Percentiles rank a stretch among this genome's conserved stretches.
Evolutionary conservation across 2,797 vertebrate genomes (phyloP).

Genomic region (Nannoperca obscura): DNA sequence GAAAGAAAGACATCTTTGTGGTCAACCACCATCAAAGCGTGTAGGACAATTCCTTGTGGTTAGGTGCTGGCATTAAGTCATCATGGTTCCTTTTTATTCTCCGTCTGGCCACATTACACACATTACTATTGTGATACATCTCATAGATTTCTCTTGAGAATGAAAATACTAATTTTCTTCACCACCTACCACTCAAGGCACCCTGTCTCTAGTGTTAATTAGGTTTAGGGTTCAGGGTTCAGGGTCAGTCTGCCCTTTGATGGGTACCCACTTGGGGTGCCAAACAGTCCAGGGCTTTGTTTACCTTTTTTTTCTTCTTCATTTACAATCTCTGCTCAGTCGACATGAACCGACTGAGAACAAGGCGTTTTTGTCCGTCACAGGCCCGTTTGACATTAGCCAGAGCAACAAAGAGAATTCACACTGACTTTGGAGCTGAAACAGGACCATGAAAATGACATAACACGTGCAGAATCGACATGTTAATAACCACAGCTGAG

Average conservation of each 20-base stretch:
- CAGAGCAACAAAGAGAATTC: constrained; percentile 58
- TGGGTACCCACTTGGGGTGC: constrained; percentile 33
- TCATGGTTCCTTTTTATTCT: background rate
- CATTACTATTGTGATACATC: background rate
- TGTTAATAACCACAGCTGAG: constrained; percentile 4
- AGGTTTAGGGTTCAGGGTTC: constrained; percentile 61
- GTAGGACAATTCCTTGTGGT: background rate
- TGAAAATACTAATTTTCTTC: constrained; percentile 3
- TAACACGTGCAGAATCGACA: constrained; percentile 29
- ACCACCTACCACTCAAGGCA: background rate
- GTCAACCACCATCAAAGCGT: constrained; percentile 11
- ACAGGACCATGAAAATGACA: constrained; percentile 33
- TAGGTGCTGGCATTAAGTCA: background rate
- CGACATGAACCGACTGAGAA: constrained; percentile 58
- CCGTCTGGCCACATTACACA: background rate
- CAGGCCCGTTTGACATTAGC: constrained; percentile 58
- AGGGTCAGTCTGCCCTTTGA: constrained; percentile 53
- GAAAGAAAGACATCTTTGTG: constrained; percentile 20
- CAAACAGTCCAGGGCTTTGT: constrained; percentile 74
- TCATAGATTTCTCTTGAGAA: constrained; percentile 15
- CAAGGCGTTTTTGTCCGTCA: constrained; percentile 73
- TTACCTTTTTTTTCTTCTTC: constrained; percentile 51
- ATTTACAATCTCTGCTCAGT: constrained; percentile 57
- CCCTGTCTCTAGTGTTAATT: constrained; percentile 24
- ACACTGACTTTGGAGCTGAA: constrained; percentile 34